Conservation (phyloP, 2,113 vertebrate genomes). For the Neodon shergylaensis region DNA sequence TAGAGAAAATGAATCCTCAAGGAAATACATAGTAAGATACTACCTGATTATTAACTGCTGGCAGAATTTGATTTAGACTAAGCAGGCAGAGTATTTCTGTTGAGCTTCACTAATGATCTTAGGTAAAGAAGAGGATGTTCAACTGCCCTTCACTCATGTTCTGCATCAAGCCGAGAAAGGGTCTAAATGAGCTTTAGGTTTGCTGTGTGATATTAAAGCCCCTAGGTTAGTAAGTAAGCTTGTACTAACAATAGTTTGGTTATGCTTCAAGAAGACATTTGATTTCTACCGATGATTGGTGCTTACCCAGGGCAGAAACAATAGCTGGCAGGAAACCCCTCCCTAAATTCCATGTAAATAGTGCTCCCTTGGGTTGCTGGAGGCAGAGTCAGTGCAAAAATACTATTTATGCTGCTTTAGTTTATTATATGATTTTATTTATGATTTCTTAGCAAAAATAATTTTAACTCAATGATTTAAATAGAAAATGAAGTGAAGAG, state of each 20-base stretch:
- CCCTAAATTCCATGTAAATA: not conserved
- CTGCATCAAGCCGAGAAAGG: conserved; percentile 7
- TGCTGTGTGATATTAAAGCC: not conserved
- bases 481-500: not conserved
- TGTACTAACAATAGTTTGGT: not conserved
- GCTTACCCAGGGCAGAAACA: not conserved
- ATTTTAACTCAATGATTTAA: not conserved
- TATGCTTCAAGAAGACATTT: conserved; percentile 27
- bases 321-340: not conserved
- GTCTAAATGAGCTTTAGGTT: conserved; percentile 1
- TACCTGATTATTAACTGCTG: not conserved
- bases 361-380: not conserved
- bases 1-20: not conserved
- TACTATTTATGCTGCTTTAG: not conserved
- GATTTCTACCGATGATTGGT: not conserved
- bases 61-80: not conserved
- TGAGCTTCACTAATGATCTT: not conserved
- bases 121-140: not conserved
- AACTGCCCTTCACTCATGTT: not conserved
- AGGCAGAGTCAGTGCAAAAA: not conserved
- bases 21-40: not conserved
- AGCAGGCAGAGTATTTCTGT: not conserved
- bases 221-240: not conserved
- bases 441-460: not conserved
- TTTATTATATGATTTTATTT: not conserved